Base-by-base conservation (phyloP, 2,797 vertebrate species). In the Leptoclinus maculatus region DNA sequence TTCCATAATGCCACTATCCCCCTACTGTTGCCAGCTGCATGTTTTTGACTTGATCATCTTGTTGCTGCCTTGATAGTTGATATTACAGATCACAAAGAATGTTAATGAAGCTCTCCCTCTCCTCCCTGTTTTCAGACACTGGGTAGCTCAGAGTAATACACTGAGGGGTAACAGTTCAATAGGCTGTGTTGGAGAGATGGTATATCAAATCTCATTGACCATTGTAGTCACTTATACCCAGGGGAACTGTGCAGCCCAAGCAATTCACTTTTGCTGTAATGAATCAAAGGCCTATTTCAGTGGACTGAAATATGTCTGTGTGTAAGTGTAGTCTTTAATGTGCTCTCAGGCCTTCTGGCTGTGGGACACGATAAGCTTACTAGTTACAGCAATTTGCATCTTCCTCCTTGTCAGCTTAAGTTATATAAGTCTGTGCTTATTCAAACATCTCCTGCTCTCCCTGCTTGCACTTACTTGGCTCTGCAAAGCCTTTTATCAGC, bases 401-500 rank as follows among this genome's bases (percentile, higher is more conserved):
- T 71, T 79, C 41, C 38, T 41, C 64, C 63, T 63, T 79, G 74
- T 86, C 41, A 36, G 66, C 56, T 62, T 75, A 43, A 76, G 66
- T 87, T 88, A 84, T 53, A 49, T 85, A 80, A 89, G 32, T 41
- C 54, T 82, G 66, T 86, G 82, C 85, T 84, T 85, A 89, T 83
- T 85, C 75, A 86, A 51, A 85, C 68, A 29, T 79, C 39, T 73
- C 51, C 47, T 82, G 54, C 57, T 57, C 65, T 66, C 17, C 68
- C 57, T 62, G 70, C 63, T 66, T 68, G 25, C 5, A 19, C 39
- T 70, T 88, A 82, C 88, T 87, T 84, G 79, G 65, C 71, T 81
- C 64, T 66, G 74, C 66, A 74, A 86, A 84, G 74, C 71, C 66
- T 76, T 83, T 81, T 69, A 83, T 87, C 63, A 86, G 68, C 29